phyloP scores from a whole-genome alignment of 2,113 vertebrate species.

The Calidris pugnax region DNA sequence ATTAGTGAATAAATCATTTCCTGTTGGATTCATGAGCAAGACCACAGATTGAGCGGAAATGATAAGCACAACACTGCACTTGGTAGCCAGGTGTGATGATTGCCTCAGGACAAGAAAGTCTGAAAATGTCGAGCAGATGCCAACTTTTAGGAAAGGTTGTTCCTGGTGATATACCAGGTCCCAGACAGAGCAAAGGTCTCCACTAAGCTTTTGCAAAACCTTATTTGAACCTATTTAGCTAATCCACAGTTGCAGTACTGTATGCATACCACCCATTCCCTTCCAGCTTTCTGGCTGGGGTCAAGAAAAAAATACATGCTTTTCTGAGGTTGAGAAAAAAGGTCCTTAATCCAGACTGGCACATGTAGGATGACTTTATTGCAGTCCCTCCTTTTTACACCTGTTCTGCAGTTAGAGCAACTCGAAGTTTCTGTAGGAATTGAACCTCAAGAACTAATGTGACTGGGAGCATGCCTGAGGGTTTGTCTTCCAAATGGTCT shows the following conservation, averaged over 20 bases:
- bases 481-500: background rate
- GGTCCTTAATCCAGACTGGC: background rate
- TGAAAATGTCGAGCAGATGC: background rate
- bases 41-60: background rate
- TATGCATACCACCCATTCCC: background rate
- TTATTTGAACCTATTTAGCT: rapidly evolving
- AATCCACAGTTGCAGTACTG: background rate
- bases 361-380: background rate
- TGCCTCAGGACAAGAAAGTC: background rate
- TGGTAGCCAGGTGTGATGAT: background rate
- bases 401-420: background rate
- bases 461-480: background rate
- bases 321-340: background rate
- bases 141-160: background rate
- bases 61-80: background rate
- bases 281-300: background rate
- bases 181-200: background rate
- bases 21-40: background rate
- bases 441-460: background rate
- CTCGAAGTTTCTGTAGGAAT: background rate
- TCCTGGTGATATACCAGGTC: rapidly evolving
- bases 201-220: background rate
- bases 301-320: background rate
- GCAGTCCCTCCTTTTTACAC: background rate
- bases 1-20: background rate